Base-by-base conservation (phyloP, 1,140 invertebrate genomes). In the Dendrolimus kikuchii region DNA sequence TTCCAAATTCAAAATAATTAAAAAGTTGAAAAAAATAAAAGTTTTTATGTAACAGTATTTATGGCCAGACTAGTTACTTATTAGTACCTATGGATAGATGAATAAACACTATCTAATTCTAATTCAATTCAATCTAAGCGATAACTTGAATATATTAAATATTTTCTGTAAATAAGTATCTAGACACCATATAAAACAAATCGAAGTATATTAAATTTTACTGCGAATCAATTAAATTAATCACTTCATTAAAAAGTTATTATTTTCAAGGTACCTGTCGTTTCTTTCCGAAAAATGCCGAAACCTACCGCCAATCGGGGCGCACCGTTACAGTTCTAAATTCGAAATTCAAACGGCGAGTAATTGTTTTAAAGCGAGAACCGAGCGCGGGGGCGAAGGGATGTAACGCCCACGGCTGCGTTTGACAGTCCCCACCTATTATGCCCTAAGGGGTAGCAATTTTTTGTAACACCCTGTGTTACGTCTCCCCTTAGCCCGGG, bases 391-490 rank as follows among this genome's bases (percentile, higher is more conserved):
- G 61, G 62, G 64, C 60, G 64, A 53, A 61, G 57, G 49, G 49
- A 23, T 38, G 10, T 46, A 37, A 7, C 38, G 23, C 46, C 46
- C 46, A 37, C 67, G 70, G 60, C 71, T 77, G 71, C 63, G 48
- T 47, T 44, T 77, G 74, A 77, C 74, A 69, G 67, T 58, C 70
- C 74, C 64, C 71, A 60, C 62, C 46, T 38, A 37, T 48, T 58
- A 55, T 64, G 59, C 62, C 59, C 71, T 62, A 45, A 55, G 64
- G 69, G 55, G 66, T 64, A 66, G 57, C 60, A 65, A 68, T 77
- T 77, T 77, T 77, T 77, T 77, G 71, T 77, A 74, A 74, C 74
- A 73, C 74, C 68, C 67, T 55, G 58, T 63, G 56, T 61, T 52
- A 45, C 46, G 46, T 57, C 56, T 66, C 61, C 65, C 66, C 67